Evolutionary conservation across 2,888 invertebrate genomes (phyloP).

Genomic region (Habrosyne pyritoides): DNA sequence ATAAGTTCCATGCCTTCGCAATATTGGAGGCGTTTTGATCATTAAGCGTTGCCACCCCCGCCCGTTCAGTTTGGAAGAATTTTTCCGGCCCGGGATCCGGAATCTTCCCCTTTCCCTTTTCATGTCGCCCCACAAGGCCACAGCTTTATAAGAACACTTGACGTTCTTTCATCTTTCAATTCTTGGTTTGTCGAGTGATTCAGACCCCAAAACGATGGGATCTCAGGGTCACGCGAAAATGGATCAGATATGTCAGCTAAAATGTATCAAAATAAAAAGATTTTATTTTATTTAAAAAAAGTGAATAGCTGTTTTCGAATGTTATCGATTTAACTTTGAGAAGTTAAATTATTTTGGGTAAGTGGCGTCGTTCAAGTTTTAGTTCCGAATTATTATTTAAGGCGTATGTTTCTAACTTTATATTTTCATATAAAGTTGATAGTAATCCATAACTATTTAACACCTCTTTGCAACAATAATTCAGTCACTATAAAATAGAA

Average conservation of each 20-base stretch:
- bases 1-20: slow-evolving; percentile 73
- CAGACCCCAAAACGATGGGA: slow-evolving; percentile 50
- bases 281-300: neutral
- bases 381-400: neutral
- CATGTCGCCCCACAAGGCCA: slow-evolving; percentile 47
- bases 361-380: neutral
- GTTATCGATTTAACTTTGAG: neutral
- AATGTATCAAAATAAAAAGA: neutral
- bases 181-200: slow-evolving; percentile 48
- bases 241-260: slow-evolving; percentile 16
- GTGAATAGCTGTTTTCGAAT: neutral
- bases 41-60: slow-evolving; percentile 57
- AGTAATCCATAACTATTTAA: neutral
- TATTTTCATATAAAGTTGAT: neutral
- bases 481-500: slow-evolving; percentile 1
- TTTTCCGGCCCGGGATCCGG: slow-evolving; percentile 58
- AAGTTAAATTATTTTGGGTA: too few relatives aligned
- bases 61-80: slow-evolving; percentile 57
- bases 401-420: neutral
- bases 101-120: slow-evolving; percentile 55
- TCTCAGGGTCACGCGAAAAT: slow-evolving; percentile 37
- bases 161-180: slow-evolving; percentile 66
- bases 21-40: slow-evolving; percentile 80
- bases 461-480: too few relatives aligned
- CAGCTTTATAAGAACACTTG: slow-evolving; percentile 57